Percentiles rank a stretch among this genome's conserved stretches.
These are phyloP conservation scores for Heliconius sara DNA, from an alignment of 2,888 invertebrate genomes.

Conservation along the genomic window DNA sequence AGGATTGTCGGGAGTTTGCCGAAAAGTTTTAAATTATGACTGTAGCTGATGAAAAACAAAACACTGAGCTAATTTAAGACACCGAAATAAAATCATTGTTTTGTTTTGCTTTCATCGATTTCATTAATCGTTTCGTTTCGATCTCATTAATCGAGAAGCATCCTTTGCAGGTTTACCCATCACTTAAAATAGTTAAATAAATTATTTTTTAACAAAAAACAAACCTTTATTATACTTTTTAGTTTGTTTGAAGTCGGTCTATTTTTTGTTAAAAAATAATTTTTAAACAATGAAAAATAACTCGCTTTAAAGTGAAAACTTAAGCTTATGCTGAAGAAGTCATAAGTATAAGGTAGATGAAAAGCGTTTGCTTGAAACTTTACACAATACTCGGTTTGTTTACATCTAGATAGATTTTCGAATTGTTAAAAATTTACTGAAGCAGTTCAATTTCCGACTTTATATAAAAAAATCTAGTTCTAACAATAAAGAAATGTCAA, in stretches of 20 bases:
- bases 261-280: too few relatives aligned
- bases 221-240: too few relatives aligned
- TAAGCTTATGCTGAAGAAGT: conserved; percentile 51
- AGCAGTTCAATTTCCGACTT: conserved; percentile 17
- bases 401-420: conserved; percentile 20
- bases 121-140: too few relatives aligned
- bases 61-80: background rate
- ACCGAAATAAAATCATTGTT: background rate
- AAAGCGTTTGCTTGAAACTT: conserved; percentile 22
- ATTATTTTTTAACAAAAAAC: too few relatives aligned
- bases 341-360: conserved; percentile 21
- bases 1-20: conserved; percentile 1
- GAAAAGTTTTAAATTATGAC: conserved; percentile 9
- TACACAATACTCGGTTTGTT: conserved; percentile 16
- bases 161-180: too few relatives aligned
- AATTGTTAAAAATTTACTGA: background rate
- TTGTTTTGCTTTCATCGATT: background rate
- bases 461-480: background rate
- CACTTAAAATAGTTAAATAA: too few relatives aligned
- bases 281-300: background rate
- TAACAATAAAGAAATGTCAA: background rate
- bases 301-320: conserved; percentile 52
- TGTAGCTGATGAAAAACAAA: conserved; percentile 7
- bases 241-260: too few relatives aligned
- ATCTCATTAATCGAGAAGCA: too few relatives aligned